These are phyloP conservation scores for Argyresthia albistria DNA, from an alignment of 2,888 invertebrate genomes.

Conservation along the genomic window DNA sequence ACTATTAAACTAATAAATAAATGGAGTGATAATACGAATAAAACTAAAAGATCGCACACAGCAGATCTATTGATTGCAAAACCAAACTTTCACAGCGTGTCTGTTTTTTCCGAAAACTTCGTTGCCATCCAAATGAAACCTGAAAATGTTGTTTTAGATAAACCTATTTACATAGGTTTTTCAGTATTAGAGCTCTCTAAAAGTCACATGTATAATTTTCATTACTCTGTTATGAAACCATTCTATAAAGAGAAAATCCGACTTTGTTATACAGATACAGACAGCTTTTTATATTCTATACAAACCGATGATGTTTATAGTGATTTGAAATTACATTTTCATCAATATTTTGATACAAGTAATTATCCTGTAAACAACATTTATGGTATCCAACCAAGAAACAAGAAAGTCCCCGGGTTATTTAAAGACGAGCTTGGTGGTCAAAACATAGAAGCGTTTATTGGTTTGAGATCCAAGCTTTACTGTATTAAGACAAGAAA, in stretches of 20 bases:
- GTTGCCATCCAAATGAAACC: conserved; percentile 12
- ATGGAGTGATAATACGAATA: conserved; percentile 5
- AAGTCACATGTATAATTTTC: conserved; percentile 6
- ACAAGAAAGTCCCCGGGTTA: conserved; percentile 8
- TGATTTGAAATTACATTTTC: conserved; percentile 1
- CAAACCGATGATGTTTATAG: conserved; percentile 7
- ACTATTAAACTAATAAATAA: conserved; percentile 8
- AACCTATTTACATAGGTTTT: conserved; percentile 7
- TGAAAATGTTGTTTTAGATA: conserved; percentile 1
- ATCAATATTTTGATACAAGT: conserved; percentile 1
- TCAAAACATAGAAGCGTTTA: conserved; percentile 5
- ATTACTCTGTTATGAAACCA: conserved; percentile 6
- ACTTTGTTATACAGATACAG: conserved; percentile 11
- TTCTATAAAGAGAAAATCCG: conserved; percentile 3
- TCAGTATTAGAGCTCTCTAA: conserved; percentile 7
- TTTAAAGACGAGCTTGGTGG: conserved; percentile 9
- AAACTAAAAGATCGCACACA: conserved; percentile 1
- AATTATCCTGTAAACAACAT: conserved; percentile 2
- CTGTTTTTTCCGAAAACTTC: conserved; percentile 9
- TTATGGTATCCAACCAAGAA: conserved; percentile 2
- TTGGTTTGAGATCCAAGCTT: conserved; percentile 7
- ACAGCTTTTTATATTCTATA: conserved; percentile 8
- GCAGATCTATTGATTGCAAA: conserved; percentile 2
- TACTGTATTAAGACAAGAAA: conserved; percentile 4
- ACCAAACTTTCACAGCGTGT: conserved; percentile 1